A percentile compares a stretch with the other conserved stretches of the same genome.
phyloP scores from a whole-genome alignment of 2,888 invertebrate species.

The Baccha elongata region DNA sequence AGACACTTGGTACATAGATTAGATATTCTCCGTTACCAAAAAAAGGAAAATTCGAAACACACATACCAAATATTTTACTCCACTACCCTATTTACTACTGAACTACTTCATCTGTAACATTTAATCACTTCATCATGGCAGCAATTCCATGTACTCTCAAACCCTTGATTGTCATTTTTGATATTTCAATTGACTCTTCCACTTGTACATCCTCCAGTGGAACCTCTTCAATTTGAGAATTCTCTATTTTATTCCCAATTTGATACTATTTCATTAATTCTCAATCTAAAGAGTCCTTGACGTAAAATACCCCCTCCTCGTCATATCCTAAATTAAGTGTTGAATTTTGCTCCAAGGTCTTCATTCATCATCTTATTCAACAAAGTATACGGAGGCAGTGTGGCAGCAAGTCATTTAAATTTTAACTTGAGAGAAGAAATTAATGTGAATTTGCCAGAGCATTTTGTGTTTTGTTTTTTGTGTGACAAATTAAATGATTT shows the following conservation, averaged over 20 bases:
- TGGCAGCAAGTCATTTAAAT: slow-evolving; percentile 40
- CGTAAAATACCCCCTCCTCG: slow-evolving; percentile 2
- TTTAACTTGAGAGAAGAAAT: slow-evolving; percentile 32
- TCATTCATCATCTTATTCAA: slow-evolving; percentile 6
- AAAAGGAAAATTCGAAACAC: too few relatives aligned
- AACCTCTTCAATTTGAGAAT: slow-evolving; percentile 8
- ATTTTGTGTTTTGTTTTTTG: slow-evolving; percentile 12
- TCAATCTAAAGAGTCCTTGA: slow-evolving; percentile 31
- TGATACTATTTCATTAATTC: slow-evolving; percentile 34
- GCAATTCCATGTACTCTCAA: not conserved
- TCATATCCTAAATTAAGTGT: slow-evolving; percentile 22
- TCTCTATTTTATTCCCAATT: slow-evolving; percentile 12
- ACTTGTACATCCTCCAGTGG: slow-evolving; percentile 1
- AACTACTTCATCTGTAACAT: too few relatives aligned
- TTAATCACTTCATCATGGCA: not conserved
- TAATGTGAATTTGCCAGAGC: slow-evolving; percentile 51
- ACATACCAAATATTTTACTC: too few relatives aligned
- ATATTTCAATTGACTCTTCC: slow-evolving; percentile 28
- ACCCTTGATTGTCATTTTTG: slow-evolving; percentile 6
- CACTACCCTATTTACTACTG: too few relatives aligned
- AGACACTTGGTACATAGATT: too few relatives aligned
- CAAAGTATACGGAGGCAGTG: not conserved
- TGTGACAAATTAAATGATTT: slow-evolving; percentile 69
- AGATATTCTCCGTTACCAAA: too few relatives aligned
- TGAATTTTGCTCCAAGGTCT: slow-evolving; percentile 24